These are phyloP conservation scores for Caenorhabditis angaria DNA, from an alignment of 2,888 invertebrate genomes.

Conservation along the genomic window DNA sequence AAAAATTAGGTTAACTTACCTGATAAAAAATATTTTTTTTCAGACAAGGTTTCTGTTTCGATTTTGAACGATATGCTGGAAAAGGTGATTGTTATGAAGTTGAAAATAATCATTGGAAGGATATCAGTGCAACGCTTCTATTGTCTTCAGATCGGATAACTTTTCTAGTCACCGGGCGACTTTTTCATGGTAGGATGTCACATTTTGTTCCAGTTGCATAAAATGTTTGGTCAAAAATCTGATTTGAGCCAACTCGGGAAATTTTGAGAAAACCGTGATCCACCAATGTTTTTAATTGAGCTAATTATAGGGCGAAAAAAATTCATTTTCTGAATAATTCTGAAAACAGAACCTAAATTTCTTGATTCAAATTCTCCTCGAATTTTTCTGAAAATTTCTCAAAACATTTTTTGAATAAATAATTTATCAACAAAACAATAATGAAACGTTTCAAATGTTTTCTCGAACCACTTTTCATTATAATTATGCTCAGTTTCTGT, in stretches of 20 bases:
- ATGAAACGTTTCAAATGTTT: neutral
- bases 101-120: neutral
- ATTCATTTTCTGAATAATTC: too few species aligned
- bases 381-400: too few species aligned
- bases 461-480: too few species aligned
- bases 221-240: too few species aligned
- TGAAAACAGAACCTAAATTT: too few species aligned
- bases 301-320: too few species aligned
- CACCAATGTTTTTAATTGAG: too few species aligned
- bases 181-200: neutral
- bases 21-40: neutral
- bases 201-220: neutral
- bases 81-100: neutral
- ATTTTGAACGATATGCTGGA: neutral
- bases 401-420: neutral
- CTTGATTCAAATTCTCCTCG: too few species aligned
- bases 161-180: neutral
- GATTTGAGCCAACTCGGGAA: too few species aligned
- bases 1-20: neutral
- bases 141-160: neutral
- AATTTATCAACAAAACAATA: neutral
- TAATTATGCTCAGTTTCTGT: constrained; percentile 31
- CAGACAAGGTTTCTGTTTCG: neutral
- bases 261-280: too few species aligned
- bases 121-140: neutral